Conservation (phyloP, 53 echinoderm and acorn worm species). For the Hippasteria phrygiana region DNA sequence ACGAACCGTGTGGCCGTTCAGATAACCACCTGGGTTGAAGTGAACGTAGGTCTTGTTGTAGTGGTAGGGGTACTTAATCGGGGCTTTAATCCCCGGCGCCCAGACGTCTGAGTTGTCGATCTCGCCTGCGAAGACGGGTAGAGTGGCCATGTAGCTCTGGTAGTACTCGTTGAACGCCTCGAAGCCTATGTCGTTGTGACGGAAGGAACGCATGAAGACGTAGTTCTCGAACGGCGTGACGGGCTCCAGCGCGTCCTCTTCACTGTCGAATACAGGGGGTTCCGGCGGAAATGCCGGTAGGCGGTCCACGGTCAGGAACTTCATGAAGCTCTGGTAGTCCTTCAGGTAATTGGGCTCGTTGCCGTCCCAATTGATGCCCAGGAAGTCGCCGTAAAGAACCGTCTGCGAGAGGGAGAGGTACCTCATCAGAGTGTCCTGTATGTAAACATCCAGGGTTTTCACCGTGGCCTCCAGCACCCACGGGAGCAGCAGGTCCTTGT, state of each 20-base stretch:
- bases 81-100: constrained; percentile 62
- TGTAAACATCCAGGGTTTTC: constrained; percentile 57
- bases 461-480: constrained; percentile 6
- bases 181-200: constrained; percentile 60
- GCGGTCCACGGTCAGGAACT: constrained; percentile 61
- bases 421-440: constrained; percentile 26
- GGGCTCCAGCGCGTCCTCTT: constrained; percentile 63
- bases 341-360: constrained; percentile 64
- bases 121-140: constrained; percentile 62
- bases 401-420: constrained; percentile 57
- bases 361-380: constrained; percentile 86
- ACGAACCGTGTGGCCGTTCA: constrained; percentile 69
- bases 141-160: constrained; percentile 48
- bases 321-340: constrained; percentile 78
- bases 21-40: constrained; percentile 75
- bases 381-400: constrained; percentile 68
- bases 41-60: constrained; percentile 77
- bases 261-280: constrained; percentile 72
- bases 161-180: constrained; percentile 58
- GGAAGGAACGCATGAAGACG: constrained; percentile 74
- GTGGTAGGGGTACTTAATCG: constrained; percentile 72
- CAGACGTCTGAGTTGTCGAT: constrained; percentile 71
- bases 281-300: constrained; percentile 75
- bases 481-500: constrained; percentile 58
- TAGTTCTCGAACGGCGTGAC: constrained; percentile 80